Evolutionary conservation across 1,140 invertebrate species (phyloP), one percentile per base, ranked within the genome.

Genomic region (Tetraneura akinire): DNA sequence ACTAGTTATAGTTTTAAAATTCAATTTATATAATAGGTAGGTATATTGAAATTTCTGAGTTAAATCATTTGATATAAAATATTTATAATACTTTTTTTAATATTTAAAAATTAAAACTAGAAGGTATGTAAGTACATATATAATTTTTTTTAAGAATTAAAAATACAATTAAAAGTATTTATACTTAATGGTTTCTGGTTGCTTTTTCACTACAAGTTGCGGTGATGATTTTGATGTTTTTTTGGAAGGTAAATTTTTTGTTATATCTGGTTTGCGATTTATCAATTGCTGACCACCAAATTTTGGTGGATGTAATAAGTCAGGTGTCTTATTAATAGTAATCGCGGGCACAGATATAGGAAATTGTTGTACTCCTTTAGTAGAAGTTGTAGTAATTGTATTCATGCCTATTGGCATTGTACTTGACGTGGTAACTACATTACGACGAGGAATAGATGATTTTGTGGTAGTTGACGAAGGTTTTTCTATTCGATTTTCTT

Each of bases 211-310:
- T 37, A 37, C 32, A 37, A 26, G 42, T 9, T 47, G 66, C n/a
- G n/a, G n/a, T 42, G n/a, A 29, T 3, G 13, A n/a, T 29, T 74
- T 11, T 26, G 51, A n/a, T 4, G 47, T 21, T n/a, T 3, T 10
- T 26, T 62, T 78, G 11, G 8, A 0, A 3, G 74, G 74, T 29
- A 78, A 26, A 47, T 78, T 78, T 29, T 78, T 78, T 8, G 74
- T 78, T 10, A 78, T 37, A 18, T 78, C 74, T 16, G 74, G 74
- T 29, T 78, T 78, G 9, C 55, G 74, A 18, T 78, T 78, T 16
- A 16, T 13, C 9, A 29, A 13, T 23, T 78, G 74, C 42, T 78
- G 74, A 8, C 74, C 74, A 8, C 74, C 55, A 18, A 78, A 78
- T n/a, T 62, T 60, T 0, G 74, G 55, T 4, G 55, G 53, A 4